These are phyloP conservation scores for Drosophila orena DNA, from an alignment of 1,140 invertebrate genomes.

Conservation along the genomic window DNA sequence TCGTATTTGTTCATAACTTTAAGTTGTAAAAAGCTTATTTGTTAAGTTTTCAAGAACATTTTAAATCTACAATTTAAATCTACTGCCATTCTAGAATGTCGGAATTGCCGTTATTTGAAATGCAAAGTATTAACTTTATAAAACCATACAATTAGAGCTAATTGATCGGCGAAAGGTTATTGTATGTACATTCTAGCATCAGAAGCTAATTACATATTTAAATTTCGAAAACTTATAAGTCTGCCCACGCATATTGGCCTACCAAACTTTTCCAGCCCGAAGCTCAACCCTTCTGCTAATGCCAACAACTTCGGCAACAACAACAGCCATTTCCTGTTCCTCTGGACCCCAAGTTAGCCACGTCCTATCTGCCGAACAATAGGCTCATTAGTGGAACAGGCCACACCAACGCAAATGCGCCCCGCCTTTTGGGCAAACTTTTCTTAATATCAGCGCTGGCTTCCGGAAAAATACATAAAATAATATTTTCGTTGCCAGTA, in stretches of 20 bases:
- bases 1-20: too few relatives aligned
- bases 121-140: too few relatives aligned
- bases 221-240: conserved; percentile 24
- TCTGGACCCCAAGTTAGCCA: conserved; percentile 14
- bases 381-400: conserved; percentile 69
- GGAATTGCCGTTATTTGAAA: too few relatives aligned
- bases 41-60: too few relatives aligned
- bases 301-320: conserved; percentile 45
- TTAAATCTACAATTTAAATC: too few relatives aligned
- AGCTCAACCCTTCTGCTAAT: conserved; percentile 55
- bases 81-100: background rate
- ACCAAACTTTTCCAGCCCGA: conserved; percentile 35
- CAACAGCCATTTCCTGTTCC: conserved; percentile 50
- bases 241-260: conserved; percentile 27
- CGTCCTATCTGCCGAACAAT: conserved; percentile 70
- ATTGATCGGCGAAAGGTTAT: too few relatives aligned
- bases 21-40: too few relatives aligned
- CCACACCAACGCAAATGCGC: conserved; percentile 10
- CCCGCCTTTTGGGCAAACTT: conserved; percentile 54
- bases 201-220: conserved; percentile 1
- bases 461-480: conserved; percentile 61
- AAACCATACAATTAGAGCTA: too few relatives aligned
- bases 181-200: too few relatives aligned
- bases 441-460: conserved; percentile 65
- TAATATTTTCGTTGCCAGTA: conserved; percentile 75